Base-by-base conservation (phyloP, 2,888 invertebrate species). In the Polydrusus pterygomalis region DNA sequence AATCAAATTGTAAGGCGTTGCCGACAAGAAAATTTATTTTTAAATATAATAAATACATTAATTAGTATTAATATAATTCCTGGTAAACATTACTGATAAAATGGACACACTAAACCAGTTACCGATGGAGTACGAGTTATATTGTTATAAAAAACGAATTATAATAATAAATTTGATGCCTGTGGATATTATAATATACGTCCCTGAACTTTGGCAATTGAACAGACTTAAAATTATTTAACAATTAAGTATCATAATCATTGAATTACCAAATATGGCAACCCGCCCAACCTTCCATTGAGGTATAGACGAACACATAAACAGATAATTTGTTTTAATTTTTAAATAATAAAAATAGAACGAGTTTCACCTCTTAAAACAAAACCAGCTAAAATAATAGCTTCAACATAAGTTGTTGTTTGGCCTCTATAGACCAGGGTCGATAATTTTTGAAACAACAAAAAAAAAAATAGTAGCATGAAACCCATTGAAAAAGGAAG, bases 151-250 rank as follows among this genome's bases (percentile, higher is more conserved):
- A 34, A 58, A 34, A 58, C 15, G 25, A 54, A 54, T 30, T 51
- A 51, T 54, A 38, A 34, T 58, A 30, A 58, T 38, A 58, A 38
- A 38, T 7, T 56, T 34, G 56, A 56, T 34, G 63, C 54, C 63
- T 25, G 18, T 38, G 54, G 17, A 58, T 58, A 58, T 54, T 34
- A 71, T 54, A n/a, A n/a, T n/a, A 51, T 63, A 40, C 43, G 71
- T 43, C 71, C 71, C n/a, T 71, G 71, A 71, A 71, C 71, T 71
- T 71, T 71, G 71, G 51, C 64, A 71, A 51, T 54, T 13, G 8
- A 71, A 30, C 51, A 47, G 20, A 13, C 18, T 56, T 20, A 17
- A 30, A 54, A 64, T 49, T 49, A 40, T 63, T 70, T 70, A 40
- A 70, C 49, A 63, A 70, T 70, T 63, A 70, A 25, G 51, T 51